Evolutionary conservation across 2,888 invertebrate genomes (phyloP), one percentile per base, ranked within the genome.

Genomic region (Orthonevra nobilis): DNA sequence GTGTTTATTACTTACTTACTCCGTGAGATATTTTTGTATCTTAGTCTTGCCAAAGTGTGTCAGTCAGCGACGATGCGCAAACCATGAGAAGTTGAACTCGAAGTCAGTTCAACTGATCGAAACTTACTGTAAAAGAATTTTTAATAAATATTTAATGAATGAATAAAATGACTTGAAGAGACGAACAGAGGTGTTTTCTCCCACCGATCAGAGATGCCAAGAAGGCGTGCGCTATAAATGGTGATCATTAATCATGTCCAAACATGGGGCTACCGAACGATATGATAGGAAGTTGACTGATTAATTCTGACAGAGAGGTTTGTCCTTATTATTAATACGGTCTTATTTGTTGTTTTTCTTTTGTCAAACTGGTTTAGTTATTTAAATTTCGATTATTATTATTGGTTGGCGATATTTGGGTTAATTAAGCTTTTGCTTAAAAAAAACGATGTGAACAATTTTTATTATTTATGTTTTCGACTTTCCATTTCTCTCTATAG

Each of bases 181-280:
- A 60, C 36, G 66, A 50, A 32, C 15, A 23, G 58, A 50, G 48
- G 42, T 44, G 66, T 73, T 50, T n/a, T n/a, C 58, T 58, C 63
- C 40, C 40, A 48, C 12, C 30, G 40, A 58, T 58, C 52, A 17
- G n/a, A 32, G 36, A 52, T 48, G 28, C 44, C 46, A 66, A 74
- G 48, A 66, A 74, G 73, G 73, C 50, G 66, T 52, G 44, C 38
- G n/a, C 66, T 73, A 23, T 73, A 66, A 58, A 66, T 73, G 73
- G 66, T 12, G 60, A 74, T 74, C 66, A 74, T 74, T 60, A 74
- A 74, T 66, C 73, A 74, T 60, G 52, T 66, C 73, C 73, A 60
- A 60, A 74, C 28, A 66, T 30, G 66, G 73, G n/a, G 28, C 28
- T 54, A 30, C 50, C 64, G 38, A 73, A 36, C 50, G 56, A 66